A percentile compares a stretch with the other conserved stretches of the same genome.
These are phyloP conservation scores for Drosophila oshimai DNA, from an alignment of 1,140 invertebrate species.

Conservation along the genomic window DNA sequence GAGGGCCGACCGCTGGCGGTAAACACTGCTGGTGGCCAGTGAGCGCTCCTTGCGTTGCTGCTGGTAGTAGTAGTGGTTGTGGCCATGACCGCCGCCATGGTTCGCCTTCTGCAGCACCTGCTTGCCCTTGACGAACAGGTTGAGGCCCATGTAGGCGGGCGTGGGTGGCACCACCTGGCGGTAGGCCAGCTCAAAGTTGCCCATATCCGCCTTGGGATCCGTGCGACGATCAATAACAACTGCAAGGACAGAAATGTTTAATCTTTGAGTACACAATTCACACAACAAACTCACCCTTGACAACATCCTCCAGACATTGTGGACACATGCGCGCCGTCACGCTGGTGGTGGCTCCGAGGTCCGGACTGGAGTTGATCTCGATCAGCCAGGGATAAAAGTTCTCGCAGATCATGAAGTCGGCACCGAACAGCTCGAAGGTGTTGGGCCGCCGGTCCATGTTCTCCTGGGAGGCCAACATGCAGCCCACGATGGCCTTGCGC, in stretches of 20 bases:
- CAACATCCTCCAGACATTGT: constrained; percentile 94
- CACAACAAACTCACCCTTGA: constrained; percentile 95
- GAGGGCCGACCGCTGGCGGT: constrained; percentile 62
- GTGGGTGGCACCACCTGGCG: constrained; percentile 88
- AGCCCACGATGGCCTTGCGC: constrained; percentile 93
- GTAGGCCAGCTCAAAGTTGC: constrained; percentile 93
- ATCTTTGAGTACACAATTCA: too few species aligned
- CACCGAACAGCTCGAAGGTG: constrained; percentile 96
- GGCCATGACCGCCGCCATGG: constrained; percentile 27
- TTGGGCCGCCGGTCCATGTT: constrained; percentile 93
- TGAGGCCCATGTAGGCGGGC: constrained; percentile 91
- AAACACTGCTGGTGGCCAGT: constrained; percentile 63
- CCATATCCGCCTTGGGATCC: constrained; percentile 91
- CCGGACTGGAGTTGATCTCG: constrained; percentile 97
- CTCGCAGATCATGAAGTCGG: constrained; percentile 95
- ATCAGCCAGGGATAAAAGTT: constrained; percentile 96
- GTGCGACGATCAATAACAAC: constrained; percentile 93
- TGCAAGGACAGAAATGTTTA: constrained; percentile 84
- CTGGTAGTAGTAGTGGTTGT: constrained; percentile 58
- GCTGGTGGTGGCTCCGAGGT: constrained; percentile 93
- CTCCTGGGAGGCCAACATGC: constrained; percentile 93
- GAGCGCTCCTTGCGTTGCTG: constrained; percentile 64
- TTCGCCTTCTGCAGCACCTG: constrained; percentile 68
- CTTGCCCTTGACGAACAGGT: constrained; percentile 79
- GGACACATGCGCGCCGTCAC: constrained; percentile 94